Evolutionary conservation across 2,113 vertebrate species (phyloP).

Genomic region (Illadopsis cleaveri): DNA sequence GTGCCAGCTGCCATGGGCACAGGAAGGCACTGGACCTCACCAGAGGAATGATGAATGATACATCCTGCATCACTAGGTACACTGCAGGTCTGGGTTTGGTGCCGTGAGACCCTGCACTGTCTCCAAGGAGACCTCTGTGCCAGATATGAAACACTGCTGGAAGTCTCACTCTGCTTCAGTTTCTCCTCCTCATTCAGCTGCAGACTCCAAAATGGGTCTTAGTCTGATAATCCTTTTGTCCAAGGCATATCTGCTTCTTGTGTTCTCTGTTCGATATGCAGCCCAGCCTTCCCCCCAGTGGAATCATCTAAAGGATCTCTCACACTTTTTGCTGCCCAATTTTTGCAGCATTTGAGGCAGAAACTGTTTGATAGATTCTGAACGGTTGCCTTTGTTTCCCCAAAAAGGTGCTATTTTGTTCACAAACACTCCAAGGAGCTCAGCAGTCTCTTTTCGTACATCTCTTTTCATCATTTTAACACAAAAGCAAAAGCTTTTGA

Average conservation of each 20-base stretch:
- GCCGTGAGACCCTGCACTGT: rapidly evolving
- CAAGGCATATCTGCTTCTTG: constrained; percentile 1
- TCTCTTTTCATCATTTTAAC: constrained; percentile 42
- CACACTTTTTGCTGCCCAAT: not conserved
- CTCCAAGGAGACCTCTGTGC: not conserved
- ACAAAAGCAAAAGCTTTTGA: constrained; percentile 34
- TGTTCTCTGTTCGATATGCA: not conserved
- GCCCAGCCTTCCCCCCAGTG: not conserved
- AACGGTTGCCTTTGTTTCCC: constrained; percentile 28
- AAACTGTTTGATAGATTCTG: constrained; percentile 25
- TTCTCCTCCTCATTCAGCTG: constrained; percentile 1
- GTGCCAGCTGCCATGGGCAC: rapidly evolving
- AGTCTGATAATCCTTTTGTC: constrained; percentile 7
- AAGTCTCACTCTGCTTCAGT: not conserved
- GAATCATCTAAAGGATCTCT: constrained; percentile 11
- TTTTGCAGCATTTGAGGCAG: not conserved
- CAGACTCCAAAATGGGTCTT: not conserved
- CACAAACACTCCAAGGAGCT: constrained; percentile 48
- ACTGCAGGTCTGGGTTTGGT: not conserved
- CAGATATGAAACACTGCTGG: not conserved
- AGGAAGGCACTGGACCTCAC: not conserved
- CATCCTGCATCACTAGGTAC: rapidly evolving
- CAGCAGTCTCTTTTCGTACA: constrained; percentile 2
- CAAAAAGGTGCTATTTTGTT: constrained; percentile 53
- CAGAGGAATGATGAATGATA: not conserved